Percentiles rank a stretch among this genome's conserved stretches.
phyloP scores from a whole-genome alignment of 1,140 invertebrate species.

The Teleogryllus occipitalis region DNA sequence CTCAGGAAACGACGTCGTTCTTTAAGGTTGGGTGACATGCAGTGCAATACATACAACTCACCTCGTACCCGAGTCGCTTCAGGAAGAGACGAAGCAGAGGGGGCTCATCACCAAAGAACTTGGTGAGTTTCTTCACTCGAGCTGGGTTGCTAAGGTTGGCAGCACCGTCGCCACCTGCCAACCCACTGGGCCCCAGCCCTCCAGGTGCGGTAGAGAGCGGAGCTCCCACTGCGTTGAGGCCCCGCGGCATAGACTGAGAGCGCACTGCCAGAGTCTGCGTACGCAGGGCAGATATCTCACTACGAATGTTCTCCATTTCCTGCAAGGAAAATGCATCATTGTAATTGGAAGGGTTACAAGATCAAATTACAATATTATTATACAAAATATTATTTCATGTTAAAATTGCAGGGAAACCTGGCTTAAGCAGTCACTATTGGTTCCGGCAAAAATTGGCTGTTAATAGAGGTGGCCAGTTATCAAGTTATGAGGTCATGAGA shows the following conservation, averaged over 20 bases:
- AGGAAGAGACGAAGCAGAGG: slow-evolving; percentile 82
- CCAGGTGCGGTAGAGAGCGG: slow-evolving; percentile 33
- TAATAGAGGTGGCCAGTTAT: too few relatives aligned
- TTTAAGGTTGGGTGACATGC: too few relatives aligned
- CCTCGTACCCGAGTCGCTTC: slow-evolving; percentile 88
- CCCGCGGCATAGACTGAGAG: slow-evolving; percentile 41
- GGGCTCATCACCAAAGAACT: slow-evolving; percentile 91
- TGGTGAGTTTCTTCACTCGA: slow-evolving; percentile 71
- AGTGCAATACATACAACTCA: slow-evolving; percentile 31
- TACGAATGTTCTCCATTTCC: slow-evolving; percentile 81
- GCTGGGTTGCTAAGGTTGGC: slow-evolving; percentile 62
- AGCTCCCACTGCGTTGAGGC: slow-evolving; percentile 28
- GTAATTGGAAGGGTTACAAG: neutral
- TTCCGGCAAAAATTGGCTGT: too few relatives aligned
- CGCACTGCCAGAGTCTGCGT: slow-evolving; percentile 49
- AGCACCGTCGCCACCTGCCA: slow-evolving; percentile 38
- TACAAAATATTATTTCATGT: neutral
- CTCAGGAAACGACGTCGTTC: too few relatives aligned
- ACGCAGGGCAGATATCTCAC: slow-evolving; percentile 70
- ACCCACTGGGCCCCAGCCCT: slow-evolving; percentile 27
- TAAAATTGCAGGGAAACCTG: neutral
- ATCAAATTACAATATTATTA: neutral
- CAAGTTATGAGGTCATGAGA: too few relatives aligned
- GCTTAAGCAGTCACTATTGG: too few relatives aligned
- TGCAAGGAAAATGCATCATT: slow-evolving; percentile 29